Percentiles rank a stretch among this genome's conserved stretches.
These are phyloP conservation scores for Brenthis daphne DNA, from an alignment of 2,888 invertebrate genomes.

Conservation along the genomic window DNA sequence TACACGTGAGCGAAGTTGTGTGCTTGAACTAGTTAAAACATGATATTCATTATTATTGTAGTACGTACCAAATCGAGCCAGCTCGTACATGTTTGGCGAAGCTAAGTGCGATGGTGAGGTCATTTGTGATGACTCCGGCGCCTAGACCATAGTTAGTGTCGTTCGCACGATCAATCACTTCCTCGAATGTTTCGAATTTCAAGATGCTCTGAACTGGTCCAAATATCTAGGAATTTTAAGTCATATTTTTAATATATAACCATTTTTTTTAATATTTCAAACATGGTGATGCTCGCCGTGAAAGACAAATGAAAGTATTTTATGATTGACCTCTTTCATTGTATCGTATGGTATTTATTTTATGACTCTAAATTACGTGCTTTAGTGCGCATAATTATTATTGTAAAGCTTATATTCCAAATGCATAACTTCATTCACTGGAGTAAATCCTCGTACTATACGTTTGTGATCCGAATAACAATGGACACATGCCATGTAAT, in stretches of 20 bases:
- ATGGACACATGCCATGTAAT: too few species aligned
- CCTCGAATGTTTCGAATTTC: conserved; percentile 90
- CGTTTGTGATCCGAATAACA: too few species aligned
- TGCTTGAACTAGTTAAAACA: too few species aligned
- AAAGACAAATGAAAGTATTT: background rate
- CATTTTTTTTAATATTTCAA: background rate
- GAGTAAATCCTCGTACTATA: too few species aligned
- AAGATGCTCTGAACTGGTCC: conserved; percentile 95
- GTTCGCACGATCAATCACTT: conserved; percentile 93
- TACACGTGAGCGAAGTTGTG: too few species aligned
- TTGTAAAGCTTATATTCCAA: too few species aligned
- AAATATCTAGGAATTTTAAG: conserved; percentile 85
- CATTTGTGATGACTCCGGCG: conserved; percentile 92
- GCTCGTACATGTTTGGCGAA: conserved; percentile 91
- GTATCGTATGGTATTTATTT: too few species aligned
- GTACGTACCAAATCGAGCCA: conserved; percentile 89
- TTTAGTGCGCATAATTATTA: too few species aligned
- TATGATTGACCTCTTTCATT: too few species aligned
- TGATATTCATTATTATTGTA: background rate
- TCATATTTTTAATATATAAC: background rate
- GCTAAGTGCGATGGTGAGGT: conserved; percentile 89
- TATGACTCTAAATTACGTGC: too few species aligned
- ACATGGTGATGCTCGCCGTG: too few species aligned
- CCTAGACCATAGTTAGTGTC: conserved; percentile 92
- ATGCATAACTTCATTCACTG: too few species aligned